Percentiles rank a stretch among this genome's conserved stretches.
phyloP scores from a whole-genome alignment of 2,797 vertebrate species.

The Gallinago nigripennis region DNA sequence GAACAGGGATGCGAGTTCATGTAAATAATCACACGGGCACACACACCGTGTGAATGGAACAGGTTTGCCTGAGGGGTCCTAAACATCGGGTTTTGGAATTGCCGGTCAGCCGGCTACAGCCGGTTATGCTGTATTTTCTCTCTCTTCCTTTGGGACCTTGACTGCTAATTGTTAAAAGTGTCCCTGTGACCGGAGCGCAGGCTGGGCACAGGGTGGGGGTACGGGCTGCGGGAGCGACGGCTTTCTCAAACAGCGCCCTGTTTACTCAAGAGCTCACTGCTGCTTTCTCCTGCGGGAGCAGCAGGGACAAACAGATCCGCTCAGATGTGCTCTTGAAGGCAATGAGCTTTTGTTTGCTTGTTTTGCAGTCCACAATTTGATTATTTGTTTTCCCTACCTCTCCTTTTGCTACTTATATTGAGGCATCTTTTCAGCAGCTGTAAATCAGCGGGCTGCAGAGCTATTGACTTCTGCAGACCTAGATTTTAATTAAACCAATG shows the following conservation, averaged over 20 bases:
- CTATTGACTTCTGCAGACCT: not conserved
- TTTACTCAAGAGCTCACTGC: not conserved
- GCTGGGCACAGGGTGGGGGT: rapidly evolving
- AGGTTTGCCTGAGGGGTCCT: not conserved
- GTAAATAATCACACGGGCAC: not conserved
- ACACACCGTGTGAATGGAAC: rapidly evolving
- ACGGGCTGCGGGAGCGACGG: not conserved
- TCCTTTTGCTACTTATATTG: not conserved
- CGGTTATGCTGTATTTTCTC: rapidly evolving
- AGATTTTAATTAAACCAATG: not conserved
- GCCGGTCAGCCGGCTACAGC: not conserved
- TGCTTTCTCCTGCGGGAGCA: not conserved
- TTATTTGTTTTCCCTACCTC: not conserved
- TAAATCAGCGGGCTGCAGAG: not conserved
- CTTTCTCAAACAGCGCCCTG: rapidly evolving
- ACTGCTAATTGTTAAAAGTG: not conserved
- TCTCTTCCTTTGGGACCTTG: not conserved
- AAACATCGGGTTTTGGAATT: not conserved
- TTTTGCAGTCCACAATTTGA: not conserved
- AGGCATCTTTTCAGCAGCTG: not conserved
- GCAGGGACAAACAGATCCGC: not conserved
- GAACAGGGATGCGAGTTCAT: rapidly evolving
- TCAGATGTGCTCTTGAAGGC: not conserved
- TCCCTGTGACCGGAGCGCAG: rapidly evolving
- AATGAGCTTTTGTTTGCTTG: not conserved